These are phyloP conservation scores for Scaptodrosophila lebanonensis DNA, from an alignment of 1,140 invertebrate species.

Conservation along the genomic window DNA sequence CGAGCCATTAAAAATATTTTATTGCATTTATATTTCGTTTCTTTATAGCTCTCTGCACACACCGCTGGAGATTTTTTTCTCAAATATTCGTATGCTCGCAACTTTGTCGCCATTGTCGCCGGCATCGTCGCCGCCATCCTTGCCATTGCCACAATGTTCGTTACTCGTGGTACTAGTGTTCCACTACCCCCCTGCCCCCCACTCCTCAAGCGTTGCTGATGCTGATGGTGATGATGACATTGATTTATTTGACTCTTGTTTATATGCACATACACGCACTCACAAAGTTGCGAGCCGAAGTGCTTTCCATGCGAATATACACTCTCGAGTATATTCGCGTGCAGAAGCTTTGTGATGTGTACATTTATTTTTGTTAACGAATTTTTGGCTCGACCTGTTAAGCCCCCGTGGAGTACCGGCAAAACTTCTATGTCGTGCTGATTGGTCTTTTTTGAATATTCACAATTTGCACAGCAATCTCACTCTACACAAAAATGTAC, in stretches of 20 bases:
- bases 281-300: conserved; percentile 41
- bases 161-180: conserved; percentile 40
- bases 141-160: conserved; percentile 3
- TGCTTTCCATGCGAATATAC: conserved; percentile 1
- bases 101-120: conserved; percentile 19
- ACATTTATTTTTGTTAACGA: too few species aligned
- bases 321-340: too few species aligned
- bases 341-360: too few species aligned
- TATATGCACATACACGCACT: conserved; percentile 47
- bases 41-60: conserved; percentile 42
- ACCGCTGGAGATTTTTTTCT: conserved; percentile 56
- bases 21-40: conserved; percentile 65
- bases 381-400: too few species aligned
- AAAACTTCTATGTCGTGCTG: too few species aligned
- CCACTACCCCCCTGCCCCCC: too few species aligned
- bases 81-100: conserved; percentile 34
- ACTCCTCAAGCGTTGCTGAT: conserved; percentile 28
- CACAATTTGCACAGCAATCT: too few species aligned
- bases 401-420: too few species aligned
- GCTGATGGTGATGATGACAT: conserved; percentile 49
- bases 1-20: conserved; percentile 68
- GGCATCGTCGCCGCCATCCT: conserved; percentile 10
- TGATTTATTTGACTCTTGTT: conserved; percentile 63
- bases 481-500: too few species aligned
- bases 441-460: too few species aligned